Evolutionary conservation across 1,140 invertebrate genomes (phyloP).

Genomic region (Drosophila sulfurigaster): DNA sequence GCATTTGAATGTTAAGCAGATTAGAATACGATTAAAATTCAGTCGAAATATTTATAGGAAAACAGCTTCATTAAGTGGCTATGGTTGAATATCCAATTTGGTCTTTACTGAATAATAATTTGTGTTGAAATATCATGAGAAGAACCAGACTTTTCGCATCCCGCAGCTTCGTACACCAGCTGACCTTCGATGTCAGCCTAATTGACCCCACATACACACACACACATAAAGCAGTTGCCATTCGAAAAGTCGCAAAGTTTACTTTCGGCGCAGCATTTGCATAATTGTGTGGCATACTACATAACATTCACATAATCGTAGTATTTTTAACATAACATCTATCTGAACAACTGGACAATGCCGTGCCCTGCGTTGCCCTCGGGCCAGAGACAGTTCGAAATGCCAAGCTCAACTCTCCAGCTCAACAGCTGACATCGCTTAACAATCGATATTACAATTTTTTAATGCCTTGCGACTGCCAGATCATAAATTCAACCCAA

Average conservation of each 20-base stretch:
- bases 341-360: neutral
- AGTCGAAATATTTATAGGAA: constrained; percentile 13
- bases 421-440: constrained; percentile 63
- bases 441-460: constrained; percentile 73
- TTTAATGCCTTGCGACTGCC: constrained; percentile 42
- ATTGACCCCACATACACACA: neutral
- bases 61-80: constrained; percentile 23
- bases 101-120: constrained; percentile 23
- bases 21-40: neutral
- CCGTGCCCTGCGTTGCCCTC: neutral
- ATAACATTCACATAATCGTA: constrained; percentile 27
- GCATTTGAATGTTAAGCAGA: constrained; percentile 6
- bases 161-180: neutral
- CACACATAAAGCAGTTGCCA: neutral
- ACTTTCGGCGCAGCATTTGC: neutral
- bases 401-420: constrained; percentile 29
- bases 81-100: neutral
- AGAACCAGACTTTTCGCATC: neutral
- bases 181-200: constrained; percentile 16
- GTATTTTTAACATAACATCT: constrained; percentile 23
- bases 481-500: constrained; percentile 67
- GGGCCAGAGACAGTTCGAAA: constrained; percentile 19
- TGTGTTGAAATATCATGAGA: constrained; percentile 6
- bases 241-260: neutral
- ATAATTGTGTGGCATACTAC: neutral